Conservation (phyloP, 2,797 vertebrate species). For the Acrocephalus scirpaceus region DNA sequence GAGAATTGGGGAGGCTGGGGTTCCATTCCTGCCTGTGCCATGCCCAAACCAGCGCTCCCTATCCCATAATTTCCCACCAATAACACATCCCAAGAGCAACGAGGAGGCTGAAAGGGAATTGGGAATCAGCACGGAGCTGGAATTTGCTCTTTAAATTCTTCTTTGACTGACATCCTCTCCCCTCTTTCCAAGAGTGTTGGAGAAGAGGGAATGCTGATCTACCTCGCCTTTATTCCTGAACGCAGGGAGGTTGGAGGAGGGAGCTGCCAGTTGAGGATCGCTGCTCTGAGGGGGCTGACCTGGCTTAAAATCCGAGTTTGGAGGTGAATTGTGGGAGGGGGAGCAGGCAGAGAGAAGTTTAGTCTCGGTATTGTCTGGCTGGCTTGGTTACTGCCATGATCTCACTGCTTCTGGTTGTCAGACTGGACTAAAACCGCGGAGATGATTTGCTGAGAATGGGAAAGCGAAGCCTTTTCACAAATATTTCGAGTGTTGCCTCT, state of each 20-base stretch:
- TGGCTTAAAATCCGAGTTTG: not conserved
- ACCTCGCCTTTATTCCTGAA: not conserved
- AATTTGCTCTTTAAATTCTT: not conserved
- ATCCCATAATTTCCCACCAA: rapidly evolving
- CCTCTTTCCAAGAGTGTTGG: not conserved
- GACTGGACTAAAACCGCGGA: constrained; percentile 4
- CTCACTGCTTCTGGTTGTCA: constrained; percentile 58
- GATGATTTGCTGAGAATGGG: not conserved
- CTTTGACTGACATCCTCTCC: not conserved
- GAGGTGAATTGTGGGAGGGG: not conserved
- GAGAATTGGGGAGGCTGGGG: rapidly evolving
- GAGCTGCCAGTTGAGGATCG: not conserved
- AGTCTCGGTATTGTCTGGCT: constrained; percentile 49
- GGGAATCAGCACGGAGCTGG: not conserved
- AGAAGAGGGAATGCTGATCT: not conserved
- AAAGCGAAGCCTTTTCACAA: not conserved
- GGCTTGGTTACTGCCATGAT: constrained; percentile 46
- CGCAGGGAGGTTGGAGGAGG: not conserved
- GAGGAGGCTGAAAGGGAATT: not conserved
- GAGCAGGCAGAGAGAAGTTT: not conserved
- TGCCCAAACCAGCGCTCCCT: rapidly evolving
- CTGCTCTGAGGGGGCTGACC: not conserved
- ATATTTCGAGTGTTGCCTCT: not conserved
- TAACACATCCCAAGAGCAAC: rapidly evolving
- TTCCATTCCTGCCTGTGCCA: not conserved